phyloP scores from a whole-genome alignment of 2,888 invertebrate species.

The Ochropacha duplaris region DNA sequence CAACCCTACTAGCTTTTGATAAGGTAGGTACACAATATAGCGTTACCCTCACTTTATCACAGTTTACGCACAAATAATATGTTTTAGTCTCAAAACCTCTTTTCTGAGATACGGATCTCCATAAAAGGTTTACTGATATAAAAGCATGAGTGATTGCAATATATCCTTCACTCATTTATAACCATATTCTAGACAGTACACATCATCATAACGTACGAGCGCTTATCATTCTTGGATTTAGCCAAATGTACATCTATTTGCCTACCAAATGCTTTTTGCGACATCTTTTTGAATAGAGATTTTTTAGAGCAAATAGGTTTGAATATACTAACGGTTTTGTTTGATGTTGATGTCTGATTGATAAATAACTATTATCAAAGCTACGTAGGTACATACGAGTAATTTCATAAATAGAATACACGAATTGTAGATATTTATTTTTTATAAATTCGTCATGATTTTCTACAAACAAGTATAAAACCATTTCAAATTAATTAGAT shows the following conservation, averaged over 20 bases:
- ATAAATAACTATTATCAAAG: too few relatives aligned
- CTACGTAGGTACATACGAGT: too few relatives aligned
- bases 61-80: not conserved
- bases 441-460: too few relatives aligned
- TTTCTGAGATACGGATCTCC: conserved; percentile 10
- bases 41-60: too few relatives aligned
- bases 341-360: too few relatives aligned
- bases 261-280: conserved; percentile 26
- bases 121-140: conserved; percentile 29
- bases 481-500: too few relatives aligned
- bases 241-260: conserved; percentile 44
- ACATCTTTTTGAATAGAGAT: too few relatives aligned
- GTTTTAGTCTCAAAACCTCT: not conserved
- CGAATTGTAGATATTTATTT: too few relatives aligned
- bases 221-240: conserved; percentile 47
- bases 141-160: conserved; percentile 40
- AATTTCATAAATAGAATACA: too few relatives aligned
- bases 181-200: conserved; percentile 27
- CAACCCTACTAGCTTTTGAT: not conserved
- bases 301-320: too few relatives aligned
- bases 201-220: conserved; percentile 41
- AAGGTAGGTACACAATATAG: not conserved
- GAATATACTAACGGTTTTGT: too few relatives aligned
- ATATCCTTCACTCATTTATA: conserved; percentile 41
- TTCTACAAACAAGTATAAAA: too few relatives aligned